These are phyloP conservation scores for Hemiprocne comata DNA, from an alignment of 2,113 vertebrate species.

Conservation along the genomic window DNA sequence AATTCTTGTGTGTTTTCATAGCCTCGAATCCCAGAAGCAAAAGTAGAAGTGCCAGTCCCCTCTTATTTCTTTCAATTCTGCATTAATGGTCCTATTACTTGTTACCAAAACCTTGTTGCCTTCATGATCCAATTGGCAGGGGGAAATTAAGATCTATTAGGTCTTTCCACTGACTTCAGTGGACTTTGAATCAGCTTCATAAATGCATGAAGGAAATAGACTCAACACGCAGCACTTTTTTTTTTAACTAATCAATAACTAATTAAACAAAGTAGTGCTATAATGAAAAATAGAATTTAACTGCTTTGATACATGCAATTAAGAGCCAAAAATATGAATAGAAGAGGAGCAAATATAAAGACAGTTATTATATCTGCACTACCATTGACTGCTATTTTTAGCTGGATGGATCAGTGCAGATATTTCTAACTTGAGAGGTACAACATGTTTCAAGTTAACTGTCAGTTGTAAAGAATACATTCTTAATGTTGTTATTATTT, in stretches of 20 bases:
- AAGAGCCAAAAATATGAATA: neutral
- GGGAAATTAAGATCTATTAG: neutral
- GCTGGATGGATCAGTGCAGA: neutral
- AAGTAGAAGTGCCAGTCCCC: neutral
- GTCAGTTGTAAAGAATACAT: neutral
- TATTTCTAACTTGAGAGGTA: neutral
- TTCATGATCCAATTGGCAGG: neutral
- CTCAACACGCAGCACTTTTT: neutral
- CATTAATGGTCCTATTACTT: neutral
- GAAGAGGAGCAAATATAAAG: neutral
- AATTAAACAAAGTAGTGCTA: neutral
- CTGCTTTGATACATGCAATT: neutral
- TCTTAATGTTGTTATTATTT: neutral
- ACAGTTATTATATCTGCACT: neutral
- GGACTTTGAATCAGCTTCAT: neutral
- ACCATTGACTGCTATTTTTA: neutral
- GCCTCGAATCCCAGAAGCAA: neutral
- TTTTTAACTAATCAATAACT: neutral
- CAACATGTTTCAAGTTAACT: neutral
- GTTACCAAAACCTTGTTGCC: neutral
- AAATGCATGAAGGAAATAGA: neutral
- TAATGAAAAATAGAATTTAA: neutral
- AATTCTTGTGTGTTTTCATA: neutral
- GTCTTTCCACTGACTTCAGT: neutral
- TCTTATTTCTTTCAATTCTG: neutral